Evolutionary conservation across 2,888 invertebrate species (phyloP), one percentile per base, ranked within the genome.

Genomic region (Trilocha varians): DNA sequence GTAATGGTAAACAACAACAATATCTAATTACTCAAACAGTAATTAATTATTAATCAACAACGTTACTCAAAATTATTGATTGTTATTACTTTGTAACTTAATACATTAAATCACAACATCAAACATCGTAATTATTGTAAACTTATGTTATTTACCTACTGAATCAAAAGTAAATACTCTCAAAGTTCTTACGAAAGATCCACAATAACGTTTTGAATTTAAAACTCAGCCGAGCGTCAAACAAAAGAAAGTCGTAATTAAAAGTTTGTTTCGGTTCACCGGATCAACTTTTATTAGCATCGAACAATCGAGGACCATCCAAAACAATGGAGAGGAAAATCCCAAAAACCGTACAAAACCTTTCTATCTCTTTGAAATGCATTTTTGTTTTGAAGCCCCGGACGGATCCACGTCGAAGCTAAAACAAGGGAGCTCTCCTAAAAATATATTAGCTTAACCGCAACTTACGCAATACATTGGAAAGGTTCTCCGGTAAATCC

Each of bases 401-500:
- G 4, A 9, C 25, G 25, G 11, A 6, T 11, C 11, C 25, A 6
- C 25, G 11, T 25, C 11, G 25, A 25, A 25, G 25, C 11, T 25
- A 25, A 25, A 25, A 25, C 6, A 6, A 25, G 11, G 25, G 25
- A 11, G 11, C 11, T 6, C 11, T 25, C 25, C 25, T 25, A 39
- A 38, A 39, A 39, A 39, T 41, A 25, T 38, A 39, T 41, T 36
- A 8, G 34, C 14, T 33, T 25, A 39, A 34, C 5, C 39, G 36
- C 32, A 35, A 40, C 39, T 35, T 32, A 32, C 17, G 11, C 14
- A 41, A 34, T 36, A 36, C 33, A 15, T 32, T 44, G 40, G 47
- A 49, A 53, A 50, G 52, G 49, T 49, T 44, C 44, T 49, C 48
- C 45, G 41, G 50, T 43, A 53, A 62, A 59, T 52, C 52, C 45